These are phyloP conservation scores for Portevinia maculata DNA, from an alignment of 2,888 invertebrate genomes.

Conservation along the genomic window DNA sequence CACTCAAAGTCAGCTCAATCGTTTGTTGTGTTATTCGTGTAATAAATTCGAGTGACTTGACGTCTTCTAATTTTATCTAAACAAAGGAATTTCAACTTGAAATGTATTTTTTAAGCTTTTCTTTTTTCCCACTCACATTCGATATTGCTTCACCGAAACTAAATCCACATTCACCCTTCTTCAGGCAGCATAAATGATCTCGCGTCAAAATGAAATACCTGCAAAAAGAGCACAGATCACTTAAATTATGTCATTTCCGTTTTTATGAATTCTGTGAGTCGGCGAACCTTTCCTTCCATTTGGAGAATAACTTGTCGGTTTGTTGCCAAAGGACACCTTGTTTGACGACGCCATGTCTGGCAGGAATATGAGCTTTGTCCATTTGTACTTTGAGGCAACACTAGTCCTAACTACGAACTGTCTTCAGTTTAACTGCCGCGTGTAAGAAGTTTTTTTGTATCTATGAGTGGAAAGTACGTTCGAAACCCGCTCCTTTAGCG, in stretches of 20 bases:
- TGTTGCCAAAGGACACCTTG: constrained; percentile 70
- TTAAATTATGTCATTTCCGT: constrained; percentile 49
- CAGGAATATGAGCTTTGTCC: constrained; percentile 57
- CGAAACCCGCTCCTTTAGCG: background rate
- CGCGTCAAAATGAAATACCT: constrained; percentile 66
- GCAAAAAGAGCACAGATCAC: constrained; percentile 3
- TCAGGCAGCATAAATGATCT: constrained; percentile 65
- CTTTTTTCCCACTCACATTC: constrained; percentile 50
- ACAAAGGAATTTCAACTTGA: constrained; percentile 1
- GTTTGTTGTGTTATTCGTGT: constrained; percentile 65
- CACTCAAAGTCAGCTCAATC: constrained; percentile 58
- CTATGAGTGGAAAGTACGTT: constrained; percentile 51
- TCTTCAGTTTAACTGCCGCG: constrained; percentile 33
- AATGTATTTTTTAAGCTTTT: background rate
- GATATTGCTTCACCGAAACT: constrained; percentile 61
- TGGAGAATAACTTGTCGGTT: constrained; percentile 63
- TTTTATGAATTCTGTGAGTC: background rate
- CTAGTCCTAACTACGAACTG: constrained; percentile 5
- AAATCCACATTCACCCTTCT: constrained; percentile 66
- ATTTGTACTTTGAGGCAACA: constrained; percentile 31
- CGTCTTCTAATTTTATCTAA: constrained; percentile 66
- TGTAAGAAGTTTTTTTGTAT: background rate
- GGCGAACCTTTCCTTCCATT: constrained; percentile 67
- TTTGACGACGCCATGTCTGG: constrained; percentile 71
- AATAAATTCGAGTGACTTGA: constrained; percentile 63